Percentiles rank a stretch among this genome's conserved stretches.
Conservation (phyloP, 30 jellyfish, hydroid and myxozoan species). For the Hydractinia echinata region DNA sequence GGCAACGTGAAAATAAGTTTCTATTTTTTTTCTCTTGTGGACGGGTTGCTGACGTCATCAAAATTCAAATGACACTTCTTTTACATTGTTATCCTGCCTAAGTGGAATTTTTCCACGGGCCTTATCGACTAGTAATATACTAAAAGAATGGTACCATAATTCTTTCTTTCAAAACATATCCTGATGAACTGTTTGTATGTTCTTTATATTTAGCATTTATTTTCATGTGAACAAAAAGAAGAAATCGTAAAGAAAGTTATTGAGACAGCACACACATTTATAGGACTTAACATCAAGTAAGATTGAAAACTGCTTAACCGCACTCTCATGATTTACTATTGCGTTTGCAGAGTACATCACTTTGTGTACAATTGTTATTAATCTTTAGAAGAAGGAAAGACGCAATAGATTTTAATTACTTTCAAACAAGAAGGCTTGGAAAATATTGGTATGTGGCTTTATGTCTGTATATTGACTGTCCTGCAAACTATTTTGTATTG, state of each 20-base stretch:
- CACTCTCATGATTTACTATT: neutral
- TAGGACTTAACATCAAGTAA: constrained; percentile 63
- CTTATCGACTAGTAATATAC: no score
- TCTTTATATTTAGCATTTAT: constrained; percentile 55
- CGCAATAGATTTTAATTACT: constrained; percentile 60
- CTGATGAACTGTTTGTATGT: no score
- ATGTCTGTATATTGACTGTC: neutral
- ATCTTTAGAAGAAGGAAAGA: constrained; percentile 67
- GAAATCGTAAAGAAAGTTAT: constrained; percentile 59
- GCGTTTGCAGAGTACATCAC: neutral
- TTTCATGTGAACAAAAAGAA: constrained; percentile 66
- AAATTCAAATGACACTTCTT: no score
- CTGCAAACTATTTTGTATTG: neutral
- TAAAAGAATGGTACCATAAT: no score
- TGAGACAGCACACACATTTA: constrained; percentile 49
- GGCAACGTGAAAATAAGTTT: no score
- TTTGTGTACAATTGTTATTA: constrained; percentile 18
- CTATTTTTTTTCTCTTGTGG: no score
- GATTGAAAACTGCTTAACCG: neutral
- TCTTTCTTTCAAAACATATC: no score
- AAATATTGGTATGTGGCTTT: constrained; percentile 61
- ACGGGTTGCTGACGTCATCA: no score
- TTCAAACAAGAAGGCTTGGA: constrained; percentile 79
- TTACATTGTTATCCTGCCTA: no score
- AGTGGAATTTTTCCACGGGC: no score